phyloP scores from a whole-genome alignment of 2,113 vertebrate species.

The Burhinus bistriatus region DNA sequence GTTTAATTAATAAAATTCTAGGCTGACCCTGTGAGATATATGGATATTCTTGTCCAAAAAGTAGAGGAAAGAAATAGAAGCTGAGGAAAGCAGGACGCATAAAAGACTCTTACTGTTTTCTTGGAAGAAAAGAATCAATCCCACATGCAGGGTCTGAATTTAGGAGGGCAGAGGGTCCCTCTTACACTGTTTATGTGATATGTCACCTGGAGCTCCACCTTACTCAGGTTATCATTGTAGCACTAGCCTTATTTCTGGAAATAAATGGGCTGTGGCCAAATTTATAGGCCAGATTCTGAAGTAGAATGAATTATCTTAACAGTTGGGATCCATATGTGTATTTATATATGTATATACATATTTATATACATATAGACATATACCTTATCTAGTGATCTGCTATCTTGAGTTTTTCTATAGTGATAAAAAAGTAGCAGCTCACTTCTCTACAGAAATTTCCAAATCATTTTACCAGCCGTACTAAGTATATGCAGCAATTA shows the following conservation, averaged over 20 bases:
- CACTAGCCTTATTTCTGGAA: not conserved
- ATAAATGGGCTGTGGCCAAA: not conserved
- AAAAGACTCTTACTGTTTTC: not conserved
- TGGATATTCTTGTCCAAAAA: not conserved
- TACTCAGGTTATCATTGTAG: not conserved
- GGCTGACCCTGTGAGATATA: not conserved
- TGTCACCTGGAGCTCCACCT: not conserved
- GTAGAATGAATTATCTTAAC: not conserved
- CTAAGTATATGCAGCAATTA: slow-evolving; percentile 45
- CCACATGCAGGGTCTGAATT: not conserved
- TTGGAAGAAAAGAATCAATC: not conserved
- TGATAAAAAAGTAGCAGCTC: slow-evolving; percentile 16
- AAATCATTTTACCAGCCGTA: slow-evolving; percentile 22
- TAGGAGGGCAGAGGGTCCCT: not conserved
- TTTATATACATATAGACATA: not conserved
- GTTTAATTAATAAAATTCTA: slow-evolving; percentile 38
- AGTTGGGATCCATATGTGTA: not conserved
- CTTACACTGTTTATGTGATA: not conserved
- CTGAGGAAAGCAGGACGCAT: not conserved
- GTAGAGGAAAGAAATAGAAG: not conserved
- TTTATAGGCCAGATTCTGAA: not conserved
- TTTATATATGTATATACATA: not conserved
- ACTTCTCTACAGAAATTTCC: not conserved
- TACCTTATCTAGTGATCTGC: not conserved
- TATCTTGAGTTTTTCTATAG: not conserved